Conservation (phyloP, 1,140 invertebrate species). For the Drosophila nikananu region DNA sequence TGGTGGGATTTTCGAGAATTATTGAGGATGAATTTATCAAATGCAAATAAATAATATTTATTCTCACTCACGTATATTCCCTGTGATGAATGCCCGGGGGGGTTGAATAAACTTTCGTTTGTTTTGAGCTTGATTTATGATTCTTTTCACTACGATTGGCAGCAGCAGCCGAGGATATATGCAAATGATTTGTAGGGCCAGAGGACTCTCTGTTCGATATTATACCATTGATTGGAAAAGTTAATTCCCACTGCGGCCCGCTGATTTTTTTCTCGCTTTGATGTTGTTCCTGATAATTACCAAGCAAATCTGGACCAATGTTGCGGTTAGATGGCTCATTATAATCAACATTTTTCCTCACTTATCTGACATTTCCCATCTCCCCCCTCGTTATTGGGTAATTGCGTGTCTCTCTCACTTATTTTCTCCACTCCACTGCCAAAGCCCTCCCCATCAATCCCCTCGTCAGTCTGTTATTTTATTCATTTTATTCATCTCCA, state of each 20-base stretch:
- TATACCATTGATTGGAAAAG: conserved; percentile 37
- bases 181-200: conserved; percentile 25
- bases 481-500: conserved; percentile 38
- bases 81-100: conserved; percentile 15
- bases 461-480: not conserved
- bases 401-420: conserved; percentile 33
- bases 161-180: conserved; percentile 11
- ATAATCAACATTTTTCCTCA: conserved; percentile 53
- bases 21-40: conserved; percentile 36
- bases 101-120: conserved; percentile 54
- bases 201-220: conserved; percentile 11
- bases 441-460: not conserved
- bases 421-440: not conserved
- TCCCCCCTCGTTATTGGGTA: not conserved
- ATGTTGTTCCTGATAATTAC: conserved; percentile 42
- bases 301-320: conserved; percentile 39
- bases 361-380: conserved; percentile 35
- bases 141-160: conserved; percentile 26
- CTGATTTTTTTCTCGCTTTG: conserved; percentile 4
- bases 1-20: conserved; percentile 12
- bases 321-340: conserved; percentile 50
- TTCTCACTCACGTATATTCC: conserved; percentile 12
- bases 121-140: conserved; percentile 39
- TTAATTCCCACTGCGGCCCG: not conserved
- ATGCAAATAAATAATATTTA: conserved; percentile 23